phyloP scores from a whole-genome alignment of 2,113 vertebrate species.

The Maccullochella peelii region DNA sequence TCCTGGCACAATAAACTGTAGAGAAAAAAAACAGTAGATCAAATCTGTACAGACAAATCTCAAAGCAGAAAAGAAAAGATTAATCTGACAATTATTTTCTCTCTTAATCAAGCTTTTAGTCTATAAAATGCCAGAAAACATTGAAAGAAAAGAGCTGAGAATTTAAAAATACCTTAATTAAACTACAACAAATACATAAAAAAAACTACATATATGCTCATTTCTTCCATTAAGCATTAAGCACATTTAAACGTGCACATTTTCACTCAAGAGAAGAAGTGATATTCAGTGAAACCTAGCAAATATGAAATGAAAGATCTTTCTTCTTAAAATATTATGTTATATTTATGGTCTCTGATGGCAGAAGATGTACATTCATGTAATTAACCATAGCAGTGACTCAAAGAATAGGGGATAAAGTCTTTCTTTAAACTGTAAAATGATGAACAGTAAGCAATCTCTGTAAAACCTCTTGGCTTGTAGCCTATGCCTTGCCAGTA shows the following conservation, averaged over 20 bases:
- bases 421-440: slow-evolving; percentile 20
- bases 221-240: neutral
- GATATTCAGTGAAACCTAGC: neutral
- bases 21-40: neutral
- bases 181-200: no score
- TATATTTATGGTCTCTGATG: neutral
- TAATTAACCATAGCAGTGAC: neutral
- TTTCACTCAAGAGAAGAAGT: neutral
- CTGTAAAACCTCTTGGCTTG: neutral
- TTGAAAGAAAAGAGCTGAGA: no score
- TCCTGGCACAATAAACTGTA: neutral
- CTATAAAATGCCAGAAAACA: neutral
- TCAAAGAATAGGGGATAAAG: neutral
- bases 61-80: neutral
- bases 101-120: neutral
- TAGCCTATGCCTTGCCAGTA: neutral
- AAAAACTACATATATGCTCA: no score
- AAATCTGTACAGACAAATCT: neutral
- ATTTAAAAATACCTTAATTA: no score
- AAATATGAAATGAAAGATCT: neutral
- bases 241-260: neutral
- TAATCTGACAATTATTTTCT: neutral
- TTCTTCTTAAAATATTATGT: neutral
- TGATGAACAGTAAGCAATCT: neutral
- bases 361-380: neutral